Conservation (phyloP, 1,140 invertebrate species). For the Drosophila burlai region DNA sequence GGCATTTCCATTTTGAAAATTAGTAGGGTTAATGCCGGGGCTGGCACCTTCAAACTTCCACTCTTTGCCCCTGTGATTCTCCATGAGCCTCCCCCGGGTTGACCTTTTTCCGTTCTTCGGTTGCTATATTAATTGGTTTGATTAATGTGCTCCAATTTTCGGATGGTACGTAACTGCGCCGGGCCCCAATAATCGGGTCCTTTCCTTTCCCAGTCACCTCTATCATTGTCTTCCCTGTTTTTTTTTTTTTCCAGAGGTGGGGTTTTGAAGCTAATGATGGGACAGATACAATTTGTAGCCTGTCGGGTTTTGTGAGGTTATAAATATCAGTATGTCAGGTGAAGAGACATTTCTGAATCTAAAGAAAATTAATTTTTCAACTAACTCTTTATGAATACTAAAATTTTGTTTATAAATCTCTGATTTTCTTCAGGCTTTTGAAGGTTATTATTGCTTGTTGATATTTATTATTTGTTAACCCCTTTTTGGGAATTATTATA, state of each 20-base stretch:
- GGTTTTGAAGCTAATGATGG: constrained; percentile 6
- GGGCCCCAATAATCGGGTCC: constrained; percentile 29
- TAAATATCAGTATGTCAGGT: neutral
- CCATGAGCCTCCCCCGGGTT: constrained; percentile 33
- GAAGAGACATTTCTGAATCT: neutral
- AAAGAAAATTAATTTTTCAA: neutral
- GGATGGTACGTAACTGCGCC: constrained; percentile 59
- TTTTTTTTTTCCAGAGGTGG: too few relatives aligned
- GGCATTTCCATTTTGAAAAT: constrained; percentile 56
- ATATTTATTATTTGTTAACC: neutral
- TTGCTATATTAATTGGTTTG: constrained; percentile 70
- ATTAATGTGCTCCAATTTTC: constrained; percentile 78
- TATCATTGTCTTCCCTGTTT: constrained; percentile 19
- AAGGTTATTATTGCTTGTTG: neutral
- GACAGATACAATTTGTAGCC: constrained; percentile 27
- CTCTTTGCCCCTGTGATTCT: constrained; percentile 22
- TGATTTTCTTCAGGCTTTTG: too few relatives aligned
- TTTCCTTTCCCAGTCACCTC: constrained; percentile 29
- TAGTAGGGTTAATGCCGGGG: constrained; percentile 47
- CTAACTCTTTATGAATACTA: neutral
- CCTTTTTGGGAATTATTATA: neutral
- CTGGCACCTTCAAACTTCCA: constrained; percentile 3
- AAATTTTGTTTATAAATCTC: neutral
- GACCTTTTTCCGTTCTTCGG: constrained; percentile 58
- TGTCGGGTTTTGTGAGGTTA: neutral